These are phyloP conservation scores for Lapara coniferarum DNA, from an alignment of 2,888 invertebrate species.

Conservation along the genomic window DNA sequence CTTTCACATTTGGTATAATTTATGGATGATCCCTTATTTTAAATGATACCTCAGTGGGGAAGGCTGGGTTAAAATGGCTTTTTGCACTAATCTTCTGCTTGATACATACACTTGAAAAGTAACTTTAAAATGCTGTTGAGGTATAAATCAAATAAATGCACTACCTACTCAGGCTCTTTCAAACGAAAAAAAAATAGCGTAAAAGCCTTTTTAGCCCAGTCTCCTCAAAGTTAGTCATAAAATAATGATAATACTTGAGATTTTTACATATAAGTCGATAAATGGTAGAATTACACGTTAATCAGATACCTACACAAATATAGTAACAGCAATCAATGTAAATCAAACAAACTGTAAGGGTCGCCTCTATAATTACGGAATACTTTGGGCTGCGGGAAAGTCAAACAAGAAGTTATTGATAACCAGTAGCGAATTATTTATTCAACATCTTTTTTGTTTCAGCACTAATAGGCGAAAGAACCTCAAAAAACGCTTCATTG, in stretches of 20 bases:
- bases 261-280: background rate
- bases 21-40: background rate
- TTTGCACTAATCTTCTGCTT: background rate
- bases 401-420: background rate
- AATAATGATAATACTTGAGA: background rate
- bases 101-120: too few species aligned
- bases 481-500: too few species aligned
- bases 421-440: too few species aligned
- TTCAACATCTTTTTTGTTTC: too few species aligned
- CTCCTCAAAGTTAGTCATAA: background rate
- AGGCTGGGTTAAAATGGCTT: background rate
- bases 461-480: too few species aligned
- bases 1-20: background rate
- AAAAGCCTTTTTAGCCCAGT: background rate
- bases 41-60: background rate
- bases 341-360: background rate
- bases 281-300: background rate
- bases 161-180: too few species aligned
- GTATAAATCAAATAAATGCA: background rate
- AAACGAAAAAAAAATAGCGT: too few species aligned
- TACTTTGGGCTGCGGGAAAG: constrained; percentile 10
- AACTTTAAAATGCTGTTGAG: too few species aligned
- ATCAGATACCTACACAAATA: background rate
- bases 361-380: background rate
- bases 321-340: background rate